These are phyloP conservation scores for Zonotrichia leucophrys DNA, from an alignment of 2,113 vertebrate species.

Conservation along the genomic window DNA sequence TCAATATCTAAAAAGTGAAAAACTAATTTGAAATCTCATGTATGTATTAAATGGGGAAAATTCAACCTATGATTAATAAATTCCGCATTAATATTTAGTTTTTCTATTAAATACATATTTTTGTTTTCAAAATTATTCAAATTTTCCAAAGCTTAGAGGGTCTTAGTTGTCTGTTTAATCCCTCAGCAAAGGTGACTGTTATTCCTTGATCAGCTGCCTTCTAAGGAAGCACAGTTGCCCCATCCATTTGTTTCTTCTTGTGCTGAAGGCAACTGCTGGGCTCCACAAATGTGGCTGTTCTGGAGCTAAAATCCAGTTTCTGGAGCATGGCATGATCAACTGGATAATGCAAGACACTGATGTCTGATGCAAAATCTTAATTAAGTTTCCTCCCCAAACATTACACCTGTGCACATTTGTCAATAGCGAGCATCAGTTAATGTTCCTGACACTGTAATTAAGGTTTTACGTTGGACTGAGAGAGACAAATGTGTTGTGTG, in stretches of 20 bases:
- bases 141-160: neutral
- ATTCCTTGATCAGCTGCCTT: neutral
- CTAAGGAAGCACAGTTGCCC: neutral
- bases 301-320: neutral
- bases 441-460: neutral
- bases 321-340: neutral
- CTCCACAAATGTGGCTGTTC: neutral
- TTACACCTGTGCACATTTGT: slow-evolving; percentile 25
- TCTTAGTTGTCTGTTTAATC: neutral
- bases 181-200: neutral
- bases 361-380: slow-evolving; percentile 8
- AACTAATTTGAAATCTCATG: neutral
- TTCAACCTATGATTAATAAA: neutral
- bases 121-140: neutral
- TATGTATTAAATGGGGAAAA: neutral
- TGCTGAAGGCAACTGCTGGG: neutral
- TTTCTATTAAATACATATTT: neutral
- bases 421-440: neutral
- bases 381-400: slow-evolving; percentile 32
- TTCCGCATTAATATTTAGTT: neutral
- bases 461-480: neutral
- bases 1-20: neutral
- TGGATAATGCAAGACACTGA: neutral
- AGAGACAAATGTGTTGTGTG: neutral
- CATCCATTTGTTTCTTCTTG: neutral